Percentiles rank a stretch among this genome's conserved stretches.
Conservation (phyloP, 1,140 invertebrate species). For the Drosophila bocqueti region DNA sequence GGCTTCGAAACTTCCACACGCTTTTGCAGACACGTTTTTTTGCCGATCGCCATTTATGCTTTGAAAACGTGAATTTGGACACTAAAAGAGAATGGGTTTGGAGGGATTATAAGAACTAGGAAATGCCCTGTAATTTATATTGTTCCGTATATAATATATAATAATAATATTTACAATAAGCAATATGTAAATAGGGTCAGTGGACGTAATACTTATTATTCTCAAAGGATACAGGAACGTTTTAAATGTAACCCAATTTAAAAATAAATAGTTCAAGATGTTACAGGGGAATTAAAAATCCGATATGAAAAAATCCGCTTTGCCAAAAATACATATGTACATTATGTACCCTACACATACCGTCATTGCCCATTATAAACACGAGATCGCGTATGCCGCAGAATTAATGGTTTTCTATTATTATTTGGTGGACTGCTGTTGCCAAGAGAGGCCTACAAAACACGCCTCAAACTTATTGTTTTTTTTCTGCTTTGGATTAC, state of each 20-base stretch:
- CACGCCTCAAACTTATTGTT: constrained; percentile 33
- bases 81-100: constrained; percentile 19
- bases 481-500: constrained; percentile 39
- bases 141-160: neutral
- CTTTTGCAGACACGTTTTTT: constrained; percentile 49
- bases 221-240: too few species aligned
- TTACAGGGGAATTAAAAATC: neutral
- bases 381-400: constrained; percentile 26
- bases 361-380: constrained; percentile 1
- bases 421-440: constrained; percentile 59
- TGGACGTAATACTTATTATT: neutral
- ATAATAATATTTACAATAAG: neutral
- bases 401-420: constrained; percentile 54
- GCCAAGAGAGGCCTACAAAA: constrained; percentile 42
- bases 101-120: neutral
- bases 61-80: constrained; percentile 34
- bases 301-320: constrained; percentile 5
- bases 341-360: constrained; percentile 2
- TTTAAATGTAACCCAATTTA: neutral
- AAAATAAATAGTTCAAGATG: neutral
- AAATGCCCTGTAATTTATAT: constrained; percentile 16
- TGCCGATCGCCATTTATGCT: constrained; percentile 20
- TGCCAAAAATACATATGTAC: neutral
- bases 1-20: constrained; percentile 28
- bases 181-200: neutral